Base-by-base conservation (phyloP, 2,888 invertebrate species). In the Conistra vaccinii region DNA sequence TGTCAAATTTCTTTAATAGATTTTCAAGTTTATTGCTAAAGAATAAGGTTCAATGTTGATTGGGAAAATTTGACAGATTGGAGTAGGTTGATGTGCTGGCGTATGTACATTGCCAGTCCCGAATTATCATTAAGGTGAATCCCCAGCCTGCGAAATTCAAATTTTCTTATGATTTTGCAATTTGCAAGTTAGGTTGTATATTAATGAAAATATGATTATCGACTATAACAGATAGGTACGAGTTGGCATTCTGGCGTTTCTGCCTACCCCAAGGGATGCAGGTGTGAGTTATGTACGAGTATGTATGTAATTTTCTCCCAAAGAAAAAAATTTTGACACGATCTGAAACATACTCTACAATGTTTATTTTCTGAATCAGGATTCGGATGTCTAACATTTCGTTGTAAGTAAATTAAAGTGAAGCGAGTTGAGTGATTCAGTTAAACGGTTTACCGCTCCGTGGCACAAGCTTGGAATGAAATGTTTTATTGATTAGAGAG, bases 331-430 rank as follows among this genome's bases (percentile, higher is more conserved):
- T 39, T 39, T 39, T 60, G 2, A 58, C 1, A 5, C 14, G 23
- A 42, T 14, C 23, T 58, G 0, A 29, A 45, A 26, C 17, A 42
- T 14, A 9, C 51, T 71, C 32, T 39, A 45, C 29, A 55, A n/a
- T 48, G 20, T 61, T 63, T 17, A n/a, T 53, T 66, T 48, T 58
- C 42, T 35, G 42, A 26, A 20, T 65, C 35, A 58, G 51, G 42
- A 53, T 53, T 75, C 29, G 17, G 42, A 75, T 77, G 76, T 68
- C 53, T 55, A 14, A 60, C 29, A 63, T 66, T 77, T 76, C 58
- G 53, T 39, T 66, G 58, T 48, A 66, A 69, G 58, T 48, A 66
- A 69, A 77, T 77, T 76, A 65, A 60, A 51, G 69, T 29, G 26
- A 32, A 75, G 58, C 65, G 51, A 48, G 42, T n/a, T 29, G 32